phyloP scores from a whole-genome alignment of 2,113 vertebrate species.

The Sciurus niger region DNA sequence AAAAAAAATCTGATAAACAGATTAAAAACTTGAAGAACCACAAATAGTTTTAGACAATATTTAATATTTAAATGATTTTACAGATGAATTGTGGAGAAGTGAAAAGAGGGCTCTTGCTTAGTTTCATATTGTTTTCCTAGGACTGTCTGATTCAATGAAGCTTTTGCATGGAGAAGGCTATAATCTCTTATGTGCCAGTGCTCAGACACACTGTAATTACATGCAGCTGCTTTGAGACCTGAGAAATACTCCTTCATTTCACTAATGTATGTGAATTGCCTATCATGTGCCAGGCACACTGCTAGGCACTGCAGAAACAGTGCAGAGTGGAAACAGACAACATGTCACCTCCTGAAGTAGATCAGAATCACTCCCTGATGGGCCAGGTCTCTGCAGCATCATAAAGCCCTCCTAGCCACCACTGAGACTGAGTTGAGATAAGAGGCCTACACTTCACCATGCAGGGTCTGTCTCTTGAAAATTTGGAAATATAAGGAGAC shows the following conservation, averaged over 20 bases:
- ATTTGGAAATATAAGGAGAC: background rate
- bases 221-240: background rate
- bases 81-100: background rate
- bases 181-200: background rate
- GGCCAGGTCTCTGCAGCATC: background rate
- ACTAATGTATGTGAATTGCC: background rate
- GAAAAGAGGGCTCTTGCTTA: background rate
- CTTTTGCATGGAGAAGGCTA: background rate
- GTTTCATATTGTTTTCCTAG: background rate
- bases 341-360: background rate
- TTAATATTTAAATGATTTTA: slow-evolving; percentile 28
- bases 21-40: background rate
- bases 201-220: background rate
- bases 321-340: background rate
- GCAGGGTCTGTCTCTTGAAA: background rate
- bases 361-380: no score
- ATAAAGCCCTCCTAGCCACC: background rate
- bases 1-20: background rate
- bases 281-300: background rate
- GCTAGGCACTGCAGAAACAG: background rate
- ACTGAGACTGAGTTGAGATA: background rate
- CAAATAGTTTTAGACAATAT: background rate
- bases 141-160: background rate
- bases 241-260: background rate
- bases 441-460: background rate